Evolutionary conservation across 2,888 invertebrate genomes (phyloP), one percentile per base, ranked within the genome.

Genomic region (Ctena decussata): DNA sequence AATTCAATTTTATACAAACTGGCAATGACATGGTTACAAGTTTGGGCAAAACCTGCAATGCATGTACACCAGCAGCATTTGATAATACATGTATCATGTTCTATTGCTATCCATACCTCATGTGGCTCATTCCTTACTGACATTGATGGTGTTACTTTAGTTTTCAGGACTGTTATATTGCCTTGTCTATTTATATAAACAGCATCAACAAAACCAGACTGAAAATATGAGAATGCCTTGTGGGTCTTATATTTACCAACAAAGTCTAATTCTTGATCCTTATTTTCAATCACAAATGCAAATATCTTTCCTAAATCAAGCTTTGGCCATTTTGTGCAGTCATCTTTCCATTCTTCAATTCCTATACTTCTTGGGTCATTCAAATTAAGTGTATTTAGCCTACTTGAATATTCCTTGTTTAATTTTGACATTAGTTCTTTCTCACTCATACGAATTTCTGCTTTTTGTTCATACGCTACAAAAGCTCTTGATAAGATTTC

Each of bases 21-120:
- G 6, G 65, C 32, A 12, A 65, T 32, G 8, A 35, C 65, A 57
- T 57, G 57, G 27, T 57, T 57, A 27, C 57, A 57, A 1, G 65
- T 65, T 65, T 65, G 65, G 21, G 65, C 65, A 65, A 65, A 65
- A 1, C 65, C 65, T 18, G 65, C 65, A 35, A 35, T 65, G 35
- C 65, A 65, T 35, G 35, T 35, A 35, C 65, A 65, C 65, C 65
- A 65, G 65, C 65, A 35, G 35, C 65, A 65, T 65, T 65, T 35
- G 21, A 65, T 35, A 11, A 11, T 65, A 12, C 12, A 65, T 18
- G 65, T 35, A 18, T 18, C 35, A 35, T 65, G 65, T 6, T 35
- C 65, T 35, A 35, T 35, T 3, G 65, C 65, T 35, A 24, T 12
- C 32, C 35, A 65, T 12, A 65, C 65, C 35, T 65, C 65, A 65